Percentiles rank a stretch among this genome's conserved stretches.
phyloP scores from a whole-genome alignment of 2,888 invertebrate species.

The Lasius fuliginosus region DNA sequence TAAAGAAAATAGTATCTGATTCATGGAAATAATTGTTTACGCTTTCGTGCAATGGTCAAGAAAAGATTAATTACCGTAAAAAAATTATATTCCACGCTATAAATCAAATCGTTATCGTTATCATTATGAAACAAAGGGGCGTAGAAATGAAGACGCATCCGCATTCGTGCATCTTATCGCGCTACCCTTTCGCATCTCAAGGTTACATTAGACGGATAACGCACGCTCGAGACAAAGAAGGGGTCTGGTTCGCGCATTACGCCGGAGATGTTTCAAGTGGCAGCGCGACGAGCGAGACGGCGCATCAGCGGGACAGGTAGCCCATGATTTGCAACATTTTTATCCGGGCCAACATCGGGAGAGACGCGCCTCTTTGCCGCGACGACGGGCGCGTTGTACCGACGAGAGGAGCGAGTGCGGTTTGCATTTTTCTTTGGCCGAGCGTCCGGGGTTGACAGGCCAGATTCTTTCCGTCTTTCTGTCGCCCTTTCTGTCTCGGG shows the following conservation, averaged over 20 bases:
- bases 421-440: conserved; percentile 44
- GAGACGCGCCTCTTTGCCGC: conserved; percentile 57
- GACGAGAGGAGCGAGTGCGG: conserved; percentile 29
- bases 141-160: conserved; percentile 37
- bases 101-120: conserved; percentile 9
- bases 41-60: not conserved
- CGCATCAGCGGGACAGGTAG: conserved; percentile 81
- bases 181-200: conserved; percentile 44
- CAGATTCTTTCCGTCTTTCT: conserved; percentile 64
- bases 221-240: conserved; percentile 63
- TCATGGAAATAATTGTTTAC: not conserved
- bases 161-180: conserved; percentile 39
- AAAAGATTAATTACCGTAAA: conserved; percentile 1
- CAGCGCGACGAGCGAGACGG: conserved; percentile 64
- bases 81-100: not conserved
- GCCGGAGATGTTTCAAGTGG: conserved; percentile 53
- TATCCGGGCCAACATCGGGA: conserved; percentile 80
- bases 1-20: not conserved
- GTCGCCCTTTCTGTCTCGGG: conserved; percentile 60
- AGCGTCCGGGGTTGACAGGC: conserved; percentile 55
- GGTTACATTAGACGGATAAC: conserved; percentile 65
- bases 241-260: conserved; percentile 41
- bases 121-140: conserved; percentile 1
- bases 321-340: conserved; percentile 86
- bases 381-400: conserved; percentile 29